Evolutionary conservation across 2,113 vertebrate genomes (phyloP).

Genomic region (Brachypodius melanocephalos): DNA sequence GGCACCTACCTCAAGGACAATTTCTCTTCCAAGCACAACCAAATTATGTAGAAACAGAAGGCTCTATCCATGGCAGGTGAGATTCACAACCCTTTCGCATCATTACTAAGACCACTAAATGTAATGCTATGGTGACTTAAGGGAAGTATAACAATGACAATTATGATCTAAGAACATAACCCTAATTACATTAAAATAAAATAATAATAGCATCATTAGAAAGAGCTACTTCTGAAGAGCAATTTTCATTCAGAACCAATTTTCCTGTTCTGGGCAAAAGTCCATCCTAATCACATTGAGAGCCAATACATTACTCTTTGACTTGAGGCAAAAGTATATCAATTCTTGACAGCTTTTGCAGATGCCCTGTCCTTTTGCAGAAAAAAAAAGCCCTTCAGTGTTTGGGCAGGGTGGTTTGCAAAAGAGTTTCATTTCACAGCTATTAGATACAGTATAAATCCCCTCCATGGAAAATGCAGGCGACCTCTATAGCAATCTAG

Average conservation of each 20-base stretch:
- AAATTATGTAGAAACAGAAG: slow-evolving; percentile 39
- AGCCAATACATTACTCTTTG: slow-evolving; percentile 4
- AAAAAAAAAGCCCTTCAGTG: background rate
- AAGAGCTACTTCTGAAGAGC: slow-evolving; percentile 19
- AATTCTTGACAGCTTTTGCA: slow-evolving; percentile 18
- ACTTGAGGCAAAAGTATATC: slow-evolving; percentile 2
- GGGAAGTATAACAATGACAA: slow-evolving; percentile 24
- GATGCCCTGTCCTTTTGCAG: background rate
- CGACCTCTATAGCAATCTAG: background rate
- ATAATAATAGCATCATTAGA: slow-evolving; percentile 20
- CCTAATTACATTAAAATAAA: slow-evolving; percentile 57
- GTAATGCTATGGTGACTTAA: slow-evolving; percentile 29
- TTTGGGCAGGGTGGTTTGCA: background rate
- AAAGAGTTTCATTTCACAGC: background rate
- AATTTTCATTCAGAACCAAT: slow-evolving; percentile 41
- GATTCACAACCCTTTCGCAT: background rate
- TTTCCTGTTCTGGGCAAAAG: slow-evolving; percentile 34
- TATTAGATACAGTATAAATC: background rate
- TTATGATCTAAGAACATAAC: slow-evolving; percentile 52
- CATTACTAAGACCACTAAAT: slow-evolving; percentile 1
- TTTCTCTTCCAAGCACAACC: slow-evolving; percentile 10
- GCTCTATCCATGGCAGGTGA: background rate
- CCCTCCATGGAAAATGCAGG: background rate
- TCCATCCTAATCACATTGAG: slow-evolving; percentile 24
- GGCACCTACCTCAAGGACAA: slow-evolving; percentile 49